Percentiles rank a stretch among this genome's conserved stretches.
Conservation (phyloP, 2,888 invertebrate species). For the Thymelicus acteon region DNA sequence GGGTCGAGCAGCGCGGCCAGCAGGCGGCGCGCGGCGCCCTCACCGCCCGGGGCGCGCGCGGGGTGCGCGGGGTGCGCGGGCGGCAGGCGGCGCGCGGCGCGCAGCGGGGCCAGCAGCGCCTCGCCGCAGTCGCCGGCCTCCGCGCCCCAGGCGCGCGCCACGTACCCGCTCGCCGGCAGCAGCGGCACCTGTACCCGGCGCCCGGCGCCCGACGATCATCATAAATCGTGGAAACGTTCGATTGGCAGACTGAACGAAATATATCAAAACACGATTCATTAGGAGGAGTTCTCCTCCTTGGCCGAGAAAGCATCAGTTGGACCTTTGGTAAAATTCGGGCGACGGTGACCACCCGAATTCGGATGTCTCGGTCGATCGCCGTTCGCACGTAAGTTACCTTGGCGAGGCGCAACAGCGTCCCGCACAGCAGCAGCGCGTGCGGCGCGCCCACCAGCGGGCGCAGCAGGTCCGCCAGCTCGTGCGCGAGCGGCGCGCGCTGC, state of each 20-base stretch:
- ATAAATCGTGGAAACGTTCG: too few species aligned
- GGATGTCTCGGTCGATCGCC: too few species aligned
- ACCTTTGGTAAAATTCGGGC: too few species aligned
- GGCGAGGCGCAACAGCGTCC: slow-evolving; percentile 80
- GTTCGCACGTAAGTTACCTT: slow-evolving; percentile 45
- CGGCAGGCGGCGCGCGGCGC: slow-evolving; percentile 51
- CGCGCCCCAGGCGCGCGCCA: slow-evolving; percentile 42
- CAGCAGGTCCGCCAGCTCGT: slow-evolving; percentile 88
- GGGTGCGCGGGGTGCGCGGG: slow-evolving; percentile 50
- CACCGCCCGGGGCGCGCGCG: slow-evolving; percentile 48
- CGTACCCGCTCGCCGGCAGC: slow-evolving; percentile 47
- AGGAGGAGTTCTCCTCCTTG: too few species aligned
- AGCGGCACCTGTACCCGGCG: slow-evolving; percentile 48
- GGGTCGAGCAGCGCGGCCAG: slow-evolving; percentile 58
- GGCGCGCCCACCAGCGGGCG: slow-evolving; percentile 86
- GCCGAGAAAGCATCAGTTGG: too few species aligned
- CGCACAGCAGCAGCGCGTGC: slow-evolving; percentile 85
- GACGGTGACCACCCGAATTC: too few species aligned
- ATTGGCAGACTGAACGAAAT: too few species aligned
- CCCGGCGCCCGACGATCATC: too few species aligned
- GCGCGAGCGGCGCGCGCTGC: slow-evolving; percentile 87
- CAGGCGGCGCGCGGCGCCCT: slow-evolving; percentile 45
- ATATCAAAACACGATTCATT: too few species aligned
- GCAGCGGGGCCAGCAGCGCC: slow-evolving; percentile 48
- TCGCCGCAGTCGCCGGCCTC: slow-evolving; percentile 48